Evolutionary conservation across 2,797 vertebrate genomes (phyloP), one percentile per base, ranked within the genome.

Genomic region (Cichlasoma orientale): DNA sequence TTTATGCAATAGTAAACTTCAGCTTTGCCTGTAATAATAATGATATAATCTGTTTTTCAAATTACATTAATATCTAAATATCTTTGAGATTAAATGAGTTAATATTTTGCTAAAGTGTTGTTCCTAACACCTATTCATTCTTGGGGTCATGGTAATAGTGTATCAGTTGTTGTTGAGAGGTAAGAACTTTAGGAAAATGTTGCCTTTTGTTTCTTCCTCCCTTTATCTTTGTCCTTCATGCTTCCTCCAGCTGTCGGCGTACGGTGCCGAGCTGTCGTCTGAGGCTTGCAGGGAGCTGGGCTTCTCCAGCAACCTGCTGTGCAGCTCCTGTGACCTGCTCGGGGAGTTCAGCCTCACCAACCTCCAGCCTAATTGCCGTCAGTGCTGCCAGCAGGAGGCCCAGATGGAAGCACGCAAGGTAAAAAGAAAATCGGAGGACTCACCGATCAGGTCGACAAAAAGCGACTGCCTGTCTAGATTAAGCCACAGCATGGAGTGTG

Each of bases 251-350:
- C 68, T 97, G 38, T 95, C 95, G 13, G 89, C 94, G 1, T 96
- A 96, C 1, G 96, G 97, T 44, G 93, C 95, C 27, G 96, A 98
- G 18, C 80, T 99, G 83, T 96, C 98, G 1, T 99, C 97, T 0
- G 98, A 99, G 93, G 96, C 96, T 0, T 99, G 98, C 95, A 96
- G 98, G 83, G 98, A 98, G 68, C 84, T 98, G 75, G 98, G 98
- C 55, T 99, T 99, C 93, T 99, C 98, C 92, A 99, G 98, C 95
- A 99, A 98, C 92, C 95, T 99, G 90, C 95, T 99, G 63, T 99
- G 98, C 91, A 99, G 96, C 93, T 99, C 98, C 82, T 99, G 98
- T 92, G 98, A 96, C 87, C 95, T 98, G 76, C 97, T 99, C 33
- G 96, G 96, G 38, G 97, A 98, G 92, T 99, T 99, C 94, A 96